Evolutionary conservation across 2,797 vertebrate species (phyloP).

Genomic region (Microcaecilia unicolor): DNA sequence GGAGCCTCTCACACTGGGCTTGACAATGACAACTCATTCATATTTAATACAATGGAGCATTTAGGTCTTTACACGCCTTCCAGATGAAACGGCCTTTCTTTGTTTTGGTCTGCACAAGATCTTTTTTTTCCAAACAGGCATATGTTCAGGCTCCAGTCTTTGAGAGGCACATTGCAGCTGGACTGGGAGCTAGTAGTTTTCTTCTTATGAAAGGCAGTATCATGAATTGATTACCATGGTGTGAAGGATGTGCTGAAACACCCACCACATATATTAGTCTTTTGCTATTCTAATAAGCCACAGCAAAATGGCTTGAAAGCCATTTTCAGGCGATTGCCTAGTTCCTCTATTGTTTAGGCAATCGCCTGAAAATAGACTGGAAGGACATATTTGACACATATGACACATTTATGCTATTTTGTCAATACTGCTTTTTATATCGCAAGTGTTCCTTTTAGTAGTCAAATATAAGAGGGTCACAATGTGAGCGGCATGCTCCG

Average conservation of each 20-base stretch:
- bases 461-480: background rate
- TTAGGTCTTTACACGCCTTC: slow-evolving; percentile 86
- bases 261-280: slow-evolving; percentile 30
- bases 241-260: slow-evolving; percentile 38
- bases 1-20: slow-evolving; percentile 61
- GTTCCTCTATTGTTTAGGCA: slow-evolving; percentile 15
- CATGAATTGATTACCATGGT: slow-evolving; percentile 36
- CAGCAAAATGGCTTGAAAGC: slow-evolving; percentile 28
- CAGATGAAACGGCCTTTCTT: slow-evolving; percentile 76
- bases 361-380: slow-evolving; percentile 36
- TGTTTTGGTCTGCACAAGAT: slow-evolving; percentile 71
- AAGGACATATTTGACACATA: too few species aligned
- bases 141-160: slow-evolving; percentile 78
- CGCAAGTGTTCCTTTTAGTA: background rate
- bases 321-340: slow-evolving; percentile 8
- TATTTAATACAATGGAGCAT: slow-evolving; percentile 89
- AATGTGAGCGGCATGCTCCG: background rate
- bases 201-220: slow-evolving; percentile 20
- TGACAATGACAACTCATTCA: slow-evolving; percentile 87
- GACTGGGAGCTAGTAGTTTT: slow-evolving; percentile 37
- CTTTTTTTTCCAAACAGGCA: slow-evolving; percentile 65
- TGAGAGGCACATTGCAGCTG: slow-evolving; percentile 81
- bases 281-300: slow-evolving; percentile 37
- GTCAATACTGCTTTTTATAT: background rate
- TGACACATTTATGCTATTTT: background rate